Evolutionary conservation across 2,797 vertebrate species (phyloP), one percentile per base, ranked within the genome.

Genomic region (Clarias pachynema): DNA sequence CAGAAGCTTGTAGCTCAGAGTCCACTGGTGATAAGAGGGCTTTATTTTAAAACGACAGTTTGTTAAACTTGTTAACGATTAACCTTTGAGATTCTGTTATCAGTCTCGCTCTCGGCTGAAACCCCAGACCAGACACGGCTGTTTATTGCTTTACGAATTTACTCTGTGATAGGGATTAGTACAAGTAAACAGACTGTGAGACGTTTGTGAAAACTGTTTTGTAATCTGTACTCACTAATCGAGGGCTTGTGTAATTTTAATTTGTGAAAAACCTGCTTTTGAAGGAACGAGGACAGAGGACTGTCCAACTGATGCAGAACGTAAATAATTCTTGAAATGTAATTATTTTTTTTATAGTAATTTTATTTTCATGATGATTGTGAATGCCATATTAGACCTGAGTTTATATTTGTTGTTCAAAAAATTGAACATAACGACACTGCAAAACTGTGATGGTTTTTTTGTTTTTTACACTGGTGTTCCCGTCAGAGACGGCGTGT

Each of bases 11-110:
- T n/a, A 78, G 73, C 49, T 84, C 63, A 78, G 62, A 16, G 60
- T 34, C 80, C 62, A 62, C 53, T 57, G 34, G 26, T 78, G 79
- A 69, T 81, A 49, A 73, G 70, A 62, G 18, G 26, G n/a, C 3
- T 12, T 66, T 78, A 44, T 53, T 26, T 29, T 31, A 29, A 65
- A 5, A 12, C n/a, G n/a, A 29, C 29, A 80, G 26, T 73, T 20
- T 63, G 29, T 59, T 57, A 40, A 60, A 31, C 56, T 31, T 24
- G 87, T 86, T 87, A 86, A 86, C 88, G 74, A 86, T 89, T 87
- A 86, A 87, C 83, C 16, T 90, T 90, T 87, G 14, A 44, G 15
- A 59, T 81, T 84, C 87, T 74, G 26, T 87, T 72, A 44, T 66
- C 34, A 65, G 83, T 69, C 87, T 40, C 4, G 1, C 14, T 31